Evolutionary conservation across 2,888 invertebrate genomes (phyloP).

Genomic region (Drosophila algonquin): DNA sequence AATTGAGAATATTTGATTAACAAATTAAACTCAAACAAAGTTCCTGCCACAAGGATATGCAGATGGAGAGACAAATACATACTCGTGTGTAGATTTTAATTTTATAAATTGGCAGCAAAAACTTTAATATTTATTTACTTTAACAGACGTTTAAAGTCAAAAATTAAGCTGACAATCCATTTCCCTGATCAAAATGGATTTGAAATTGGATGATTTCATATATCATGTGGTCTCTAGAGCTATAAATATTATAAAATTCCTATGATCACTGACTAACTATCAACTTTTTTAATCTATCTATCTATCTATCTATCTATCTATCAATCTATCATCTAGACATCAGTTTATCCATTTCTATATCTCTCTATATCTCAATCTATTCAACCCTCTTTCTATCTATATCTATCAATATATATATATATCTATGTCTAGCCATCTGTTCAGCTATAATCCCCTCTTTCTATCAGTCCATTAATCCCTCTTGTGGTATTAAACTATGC

Average conservation of each 20-base stretch:
- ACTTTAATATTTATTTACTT: not conserved
- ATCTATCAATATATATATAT: not conserved
- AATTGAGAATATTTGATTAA: constrained; percentile 36
- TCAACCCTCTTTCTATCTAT: not conserved
- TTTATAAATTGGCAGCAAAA: not conserved
- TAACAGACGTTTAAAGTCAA: not conserved
- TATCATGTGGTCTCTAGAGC: no score
- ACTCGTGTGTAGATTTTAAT: no score
- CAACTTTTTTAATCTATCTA: no score
- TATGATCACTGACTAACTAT: no score
- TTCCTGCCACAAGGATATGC: not conserved
- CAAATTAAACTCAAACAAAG: constrained; percentile 24
- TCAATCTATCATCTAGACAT: no score
- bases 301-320: no score
- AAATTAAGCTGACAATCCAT: no score
- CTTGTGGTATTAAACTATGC: not conserved
- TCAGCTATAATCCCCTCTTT: not conserved
- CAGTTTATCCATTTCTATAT: not conserved
- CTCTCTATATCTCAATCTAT: not conserved
- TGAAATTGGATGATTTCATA: no score
- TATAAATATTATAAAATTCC: no score
- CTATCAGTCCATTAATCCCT: not conserved
- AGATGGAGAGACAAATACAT: not conserved
- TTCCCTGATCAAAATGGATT: no score
- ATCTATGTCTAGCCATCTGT: not conserved